These are phyloP conservation scores for Bungarus multicinctus DNA, from an alignment of 2,113 vertebrate genomes.

Conservation along the genomic window DNA sequence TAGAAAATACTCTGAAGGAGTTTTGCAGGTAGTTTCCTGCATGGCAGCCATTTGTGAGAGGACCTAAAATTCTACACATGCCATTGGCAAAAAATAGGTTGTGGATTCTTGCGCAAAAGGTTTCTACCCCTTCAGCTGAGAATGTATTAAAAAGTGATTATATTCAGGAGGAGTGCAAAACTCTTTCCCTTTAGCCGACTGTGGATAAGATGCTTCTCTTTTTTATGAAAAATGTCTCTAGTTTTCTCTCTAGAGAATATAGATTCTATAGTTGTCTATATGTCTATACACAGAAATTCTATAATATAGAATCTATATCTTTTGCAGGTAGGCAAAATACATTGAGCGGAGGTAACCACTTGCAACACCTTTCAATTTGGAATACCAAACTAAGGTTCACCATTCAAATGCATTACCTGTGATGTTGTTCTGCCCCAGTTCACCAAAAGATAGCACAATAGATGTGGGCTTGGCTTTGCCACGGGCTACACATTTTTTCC, in stretches of 20 bases:
- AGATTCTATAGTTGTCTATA: background rate
- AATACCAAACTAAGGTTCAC: background rate
- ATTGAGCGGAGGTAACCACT: background rate
- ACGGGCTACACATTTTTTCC: constrained; percentile 83
- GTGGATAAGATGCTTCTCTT: background rate
- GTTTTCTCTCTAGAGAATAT: background rate
- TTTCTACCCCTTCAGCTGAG: background rate
- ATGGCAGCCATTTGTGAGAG: background rate
- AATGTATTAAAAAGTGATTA: background rate
- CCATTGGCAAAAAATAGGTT: background rate
- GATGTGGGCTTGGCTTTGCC: constrained; percentile 85
- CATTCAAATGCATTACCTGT: constrained; percentile 68
- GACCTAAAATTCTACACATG: background rate
- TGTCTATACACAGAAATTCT: background rate
- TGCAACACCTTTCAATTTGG: background rate
- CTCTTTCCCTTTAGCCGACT: background rate
- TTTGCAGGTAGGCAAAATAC: background rate
- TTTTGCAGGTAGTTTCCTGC: background rate
- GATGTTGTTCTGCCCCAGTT: constrained; percentile 84
- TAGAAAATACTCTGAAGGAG: background rate
- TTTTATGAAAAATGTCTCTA: background rate
- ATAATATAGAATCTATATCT: background rate
- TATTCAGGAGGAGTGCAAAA: background rate
- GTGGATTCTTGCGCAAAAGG: background rate
- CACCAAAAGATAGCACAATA: constrained; percentile 82